Conservation (phyloP, 2,113 vertebrate genomes). For the Entomyzon cyanotis region DNA sequence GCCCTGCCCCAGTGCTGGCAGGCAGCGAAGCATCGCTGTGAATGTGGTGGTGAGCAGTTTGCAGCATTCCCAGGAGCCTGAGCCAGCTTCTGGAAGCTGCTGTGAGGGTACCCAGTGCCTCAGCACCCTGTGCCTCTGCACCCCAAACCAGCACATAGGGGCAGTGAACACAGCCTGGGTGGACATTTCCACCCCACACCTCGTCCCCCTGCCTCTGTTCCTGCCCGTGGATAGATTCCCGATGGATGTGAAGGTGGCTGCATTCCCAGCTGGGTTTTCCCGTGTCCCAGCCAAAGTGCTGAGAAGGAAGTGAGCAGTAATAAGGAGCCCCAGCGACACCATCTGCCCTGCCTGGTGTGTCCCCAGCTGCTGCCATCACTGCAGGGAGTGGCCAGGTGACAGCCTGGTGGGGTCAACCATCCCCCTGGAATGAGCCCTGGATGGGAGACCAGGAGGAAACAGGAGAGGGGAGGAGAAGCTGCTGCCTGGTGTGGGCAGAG, state of each 20-base stretch:
- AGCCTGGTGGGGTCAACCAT: fast-evolving
- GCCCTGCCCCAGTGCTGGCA: fast-evolving
- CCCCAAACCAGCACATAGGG: fast-evolving
- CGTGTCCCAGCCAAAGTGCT: not conserved
- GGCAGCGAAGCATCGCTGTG: not conserved
- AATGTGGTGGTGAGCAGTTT: not conserved
- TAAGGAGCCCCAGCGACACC: fast-evolving
- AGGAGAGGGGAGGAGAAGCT: not conserved
- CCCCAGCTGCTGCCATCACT: not conserved
- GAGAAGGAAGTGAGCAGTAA: not conserved
- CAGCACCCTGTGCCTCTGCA: not conserved
- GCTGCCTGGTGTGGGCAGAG: not conserved
- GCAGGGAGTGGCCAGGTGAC: fast-evolving
- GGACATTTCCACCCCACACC: not conserved
- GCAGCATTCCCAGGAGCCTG: not conserved
- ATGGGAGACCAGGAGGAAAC: fast-evolving
- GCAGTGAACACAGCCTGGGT: not conserved
- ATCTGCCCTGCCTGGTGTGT: fast-evolving
- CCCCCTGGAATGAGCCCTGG: not conserved
- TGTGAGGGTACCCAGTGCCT: fast-evolving
- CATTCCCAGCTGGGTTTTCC: not conserved
- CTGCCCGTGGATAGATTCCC: not conserved
- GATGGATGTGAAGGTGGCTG: not conserved
- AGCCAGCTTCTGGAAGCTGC: not conserved
- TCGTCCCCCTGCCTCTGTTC: not conserved